phyloP scores from a whole-genome alignment of 2,888 invertebrate genomes.

The Eupithecia inturbata region DNA sequence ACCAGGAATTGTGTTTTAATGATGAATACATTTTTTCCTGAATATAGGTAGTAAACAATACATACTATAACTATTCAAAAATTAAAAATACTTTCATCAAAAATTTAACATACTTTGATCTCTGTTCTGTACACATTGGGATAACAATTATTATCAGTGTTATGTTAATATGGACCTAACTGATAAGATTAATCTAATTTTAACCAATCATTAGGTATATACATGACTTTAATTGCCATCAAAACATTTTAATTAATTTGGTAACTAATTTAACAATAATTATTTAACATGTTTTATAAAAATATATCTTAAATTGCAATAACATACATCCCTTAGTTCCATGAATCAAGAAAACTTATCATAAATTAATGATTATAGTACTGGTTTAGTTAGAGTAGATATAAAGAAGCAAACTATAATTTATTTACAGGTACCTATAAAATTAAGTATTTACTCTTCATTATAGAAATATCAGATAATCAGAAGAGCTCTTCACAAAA shows the following conservation, averaged over 20 bases:
- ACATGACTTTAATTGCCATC: conserved; percentile 6
- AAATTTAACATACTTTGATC: background rate
- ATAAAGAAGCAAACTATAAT: background rate
- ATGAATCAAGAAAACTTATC: background rate
- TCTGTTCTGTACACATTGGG: background rate
- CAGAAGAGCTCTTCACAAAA: background rate
- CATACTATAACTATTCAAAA: background rate
- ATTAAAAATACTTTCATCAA: background rate
- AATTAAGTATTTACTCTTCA: background rate
- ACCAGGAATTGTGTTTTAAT: background rate
- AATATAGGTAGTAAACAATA: background rate
- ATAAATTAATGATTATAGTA: background rate
- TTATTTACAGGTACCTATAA: background rate
- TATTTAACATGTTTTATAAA: background rate
- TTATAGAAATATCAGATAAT: background rate
- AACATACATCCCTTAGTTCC: background rate
- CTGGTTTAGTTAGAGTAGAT: background rate
- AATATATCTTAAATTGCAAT: background rate
- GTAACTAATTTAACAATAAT: background rate
- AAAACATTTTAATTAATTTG: conserved; percentile 1
- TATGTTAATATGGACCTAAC: background rate
- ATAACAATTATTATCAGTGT: background rate
- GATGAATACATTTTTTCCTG: background rate
- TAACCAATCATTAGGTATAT: background rate
- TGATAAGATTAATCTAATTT: conserved; percentile 12